Evolutionary conservation across 1,140 invertebrate species (phyloP).

Genomic region (Ceratosolen solmsi): DNA sequence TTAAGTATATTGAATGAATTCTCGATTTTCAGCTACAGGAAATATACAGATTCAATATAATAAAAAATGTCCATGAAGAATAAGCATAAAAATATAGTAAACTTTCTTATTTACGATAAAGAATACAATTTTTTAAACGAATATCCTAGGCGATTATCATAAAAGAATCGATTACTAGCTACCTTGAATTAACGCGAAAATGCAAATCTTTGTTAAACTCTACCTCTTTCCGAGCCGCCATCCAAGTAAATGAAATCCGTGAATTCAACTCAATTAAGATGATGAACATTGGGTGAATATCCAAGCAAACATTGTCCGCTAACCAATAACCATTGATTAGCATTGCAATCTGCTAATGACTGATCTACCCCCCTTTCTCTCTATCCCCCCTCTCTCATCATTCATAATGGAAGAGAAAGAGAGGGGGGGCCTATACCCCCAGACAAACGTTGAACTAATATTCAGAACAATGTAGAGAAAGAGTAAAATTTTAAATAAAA

Average conservation of each 20-base stretch:
- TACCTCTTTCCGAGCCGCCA: slow-evolving; percentile 25
- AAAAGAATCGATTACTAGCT: neutral
- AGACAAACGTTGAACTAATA: slow-evolving; percentile 43
- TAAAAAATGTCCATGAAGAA: neutral
- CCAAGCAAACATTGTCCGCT: slow-evolving; percentile 68
- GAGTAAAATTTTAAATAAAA: slow-evolving; percentile 40
- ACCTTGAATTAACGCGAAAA: neutral
- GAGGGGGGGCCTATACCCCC: neutral
- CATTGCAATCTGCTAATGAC: slow-evolving; percentile 72
- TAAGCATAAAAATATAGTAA: too few relatives aligned
- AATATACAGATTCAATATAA: neutral
- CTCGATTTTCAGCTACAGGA: neutral
- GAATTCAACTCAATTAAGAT: slow-evolving; percentile 68
- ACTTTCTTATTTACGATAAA: too few relatives aligned
- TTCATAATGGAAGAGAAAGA: neutral
- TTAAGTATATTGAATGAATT: slow-evolving; percentile 1
- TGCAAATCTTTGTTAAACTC: slow-evolving; percentile 37
- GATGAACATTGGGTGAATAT: slow-evolving; percentile 67
- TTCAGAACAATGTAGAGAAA: neutral
- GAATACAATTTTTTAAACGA: too few relatives aligned
- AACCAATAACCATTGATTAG: slow-evolving; percentile 71
- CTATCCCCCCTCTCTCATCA: slow-evolving; percentile 10
- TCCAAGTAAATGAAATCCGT: slow-evolving; percentile 59
- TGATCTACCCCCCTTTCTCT: slow-evolving; percentile 51
- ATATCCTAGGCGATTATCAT: too few relatives aligned